Evolutionary conservation across 2,888 invertebrate species (phyloP), one percentile per base, ranked within the genome.

Genomic region (Bombylius discolor): DNA sequence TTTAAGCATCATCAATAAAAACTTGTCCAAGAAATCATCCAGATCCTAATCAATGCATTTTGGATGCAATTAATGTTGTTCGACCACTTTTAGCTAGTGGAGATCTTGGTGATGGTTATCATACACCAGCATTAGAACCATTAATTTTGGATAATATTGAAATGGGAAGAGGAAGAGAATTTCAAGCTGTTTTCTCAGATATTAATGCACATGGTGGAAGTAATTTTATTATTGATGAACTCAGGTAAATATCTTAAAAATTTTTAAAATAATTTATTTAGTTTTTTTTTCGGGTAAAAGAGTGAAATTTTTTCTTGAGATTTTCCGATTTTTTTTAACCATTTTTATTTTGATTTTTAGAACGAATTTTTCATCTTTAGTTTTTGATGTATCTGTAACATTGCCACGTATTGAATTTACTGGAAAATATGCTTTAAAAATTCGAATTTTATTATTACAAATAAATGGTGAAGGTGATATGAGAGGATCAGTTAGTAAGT

Each of bases 21-120:
- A 70, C 73, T 34, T 74, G 74, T 58, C 65, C 67, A n/a, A 68
- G 74, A 14, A 66, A 69, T 61, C 68, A 71, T 63, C 72, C 70
- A 4, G 66, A 72, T 55, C 59, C 71, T 53, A 67, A 71, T 42
- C 64, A 66, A 31, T 74, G 74, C 58, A 72, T 74, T 11, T 64
- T 72, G 5, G 64, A 67, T 49, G 69, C 70, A 14, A 71, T 73
- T 1, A 68, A 70, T 48, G 58, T 62, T 33, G 61, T 74, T 34
- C 66, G 68, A 8, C 74, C 74, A 1, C 57, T 68, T 36, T 58
- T 74, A 42, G 69, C 67, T 0, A 66, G 63, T 44, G 74, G 74
- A 3, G 66, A 72, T 63, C 63, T 74, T 4, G 74, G 74, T 5
- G 74, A 72, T 61, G 74, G 70, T n/a, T 73, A 65, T 53, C 62